A percentile compares a stretch with the other conserved stretches of the same genome.
Conservation (phyloP, 1,140 invertebrate genomes). For the Meloidogyne exigua region DNA sequence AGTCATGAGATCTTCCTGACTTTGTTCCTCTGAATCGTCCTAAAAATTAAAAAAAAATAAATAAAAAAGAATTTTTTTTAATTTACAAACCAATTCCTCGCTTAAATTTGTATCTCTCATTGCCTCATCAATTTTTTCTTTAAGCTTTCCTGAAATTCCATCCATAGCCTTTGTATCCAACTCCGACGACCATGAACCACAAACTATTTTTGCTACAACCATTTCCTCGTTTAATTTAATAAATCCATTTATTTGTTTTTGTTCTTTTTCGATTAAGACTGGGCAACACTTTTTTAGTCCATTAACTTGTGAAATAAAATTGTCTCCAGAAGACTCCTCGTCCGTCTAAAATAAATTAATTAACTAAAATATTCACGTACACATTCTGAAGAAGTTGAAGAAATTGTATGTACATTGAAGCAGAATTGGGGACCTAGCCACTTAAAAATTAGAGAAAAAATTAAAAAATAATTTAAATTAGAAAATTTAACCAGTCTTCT, state of each 20-base stretch:
- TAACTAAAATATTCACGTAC: background rate
- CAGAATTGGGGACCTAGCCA: constrained; percentile 63
- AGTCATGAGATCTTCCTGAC: background rate
- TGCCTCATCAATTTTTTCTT: constrained; percentile 52
- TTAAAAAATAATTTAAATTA: background rate
- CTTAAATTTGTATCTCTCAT: constrained; percentile 36
- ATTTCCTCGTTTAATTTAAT: constrained; percentile 30
- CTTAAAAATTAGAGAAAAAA: constrained; percentile 1
- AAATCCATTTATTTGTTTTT: constrained; percentile 13
- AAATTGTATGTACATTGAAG: constrained; percentile 52
- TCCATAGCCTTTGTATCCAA: constrained; percentile 29
- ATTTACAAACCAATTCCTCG: background rate
- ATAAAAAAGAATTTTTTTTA: too few relatives aligned
- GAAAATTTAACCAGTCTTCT: constrained; percentile 42
- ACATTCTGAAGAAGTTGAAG: constrained; percentile 42
- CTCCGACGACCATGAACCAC: constrained; percentile 52
- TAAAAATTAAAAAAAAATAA: background rate
- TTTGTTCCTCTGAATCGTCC: background rate
- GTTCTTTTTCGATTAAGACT: constrained; percentile 50
- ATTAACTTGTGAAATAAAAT: constrained; percentile 4
- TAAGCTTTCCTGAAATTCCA: constrained; percentile 35
- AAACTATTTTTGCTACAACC: constrained; percentile 43
- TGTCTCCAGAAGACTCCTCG: background rate
- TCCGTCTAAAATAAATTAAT: constrained; percentile 37
- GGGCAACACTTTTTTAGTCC: constrained; percentile 51